A percentile compares a stretch with the other conserved stretches of the same genome.
phyloP scores from a whole-genome alignment of 2,113 vertebrate genomes.

The Phainopepla nitens region DNA sequence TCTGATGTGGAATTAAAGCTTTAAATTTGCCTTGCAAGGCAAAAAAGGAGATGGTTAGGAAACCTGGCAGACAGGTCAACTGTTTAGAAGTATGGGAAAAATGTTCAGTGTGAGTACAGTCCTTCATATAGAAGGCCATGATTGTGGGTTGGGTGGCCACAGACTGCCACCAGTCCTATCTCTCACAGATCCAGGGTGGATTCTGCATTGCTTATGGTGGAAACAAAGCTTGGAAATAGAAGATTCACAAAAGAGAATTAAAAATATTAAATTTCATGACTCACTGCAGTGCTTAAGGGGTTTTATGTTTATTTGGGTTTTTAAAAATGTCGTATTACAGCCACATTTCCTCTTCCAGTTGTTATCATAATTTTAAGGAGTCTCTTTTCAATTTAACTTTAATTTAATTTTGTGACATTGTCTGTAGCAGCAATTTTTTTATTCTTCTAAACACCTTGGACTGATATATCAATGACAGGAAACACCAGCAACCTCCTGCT shows the following conservation, averaged over 20 bases:
- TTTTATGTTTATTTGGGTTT: background rate
- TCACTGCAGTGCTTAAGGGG: background rate
- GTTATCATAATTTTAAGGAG: background rate
- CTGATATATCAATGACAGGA: background rate
- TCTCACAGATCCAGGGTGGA: background rate
- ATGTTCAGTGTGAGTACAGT: background rate
- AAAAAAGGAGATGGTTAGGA: background rate
- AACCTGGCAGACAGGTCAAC: accelerated
- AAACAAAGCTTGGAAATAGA: background rate
- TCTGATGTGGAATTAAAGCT: background rate
- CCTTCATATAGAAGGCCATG: background rate
- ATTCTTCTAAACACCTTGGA: background rate
- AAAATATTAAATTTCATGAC: background rate
- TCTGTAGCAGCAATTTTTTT: background rate
- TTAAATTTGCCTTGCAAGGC: background rate
- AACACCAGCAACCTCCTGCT: background rate
- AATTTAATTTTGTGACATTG: background rate
- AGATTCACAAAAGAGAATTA: background rate
- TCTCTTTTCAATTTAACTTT: background rate
- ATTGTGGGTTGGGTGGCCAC: background rate
- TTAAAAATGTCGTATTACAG: background rate
- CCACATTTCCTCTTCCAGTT: background rate
- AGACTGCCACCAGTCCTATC: background rate
- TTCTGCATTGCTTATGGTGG: background rate
- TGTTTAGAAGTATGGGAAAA: background rate